These are phyloP conservation scores for Cyprinella venusta DNA, from an alignment of 2,797 vertebrate species.

Conservation along the genomic window DNA sequence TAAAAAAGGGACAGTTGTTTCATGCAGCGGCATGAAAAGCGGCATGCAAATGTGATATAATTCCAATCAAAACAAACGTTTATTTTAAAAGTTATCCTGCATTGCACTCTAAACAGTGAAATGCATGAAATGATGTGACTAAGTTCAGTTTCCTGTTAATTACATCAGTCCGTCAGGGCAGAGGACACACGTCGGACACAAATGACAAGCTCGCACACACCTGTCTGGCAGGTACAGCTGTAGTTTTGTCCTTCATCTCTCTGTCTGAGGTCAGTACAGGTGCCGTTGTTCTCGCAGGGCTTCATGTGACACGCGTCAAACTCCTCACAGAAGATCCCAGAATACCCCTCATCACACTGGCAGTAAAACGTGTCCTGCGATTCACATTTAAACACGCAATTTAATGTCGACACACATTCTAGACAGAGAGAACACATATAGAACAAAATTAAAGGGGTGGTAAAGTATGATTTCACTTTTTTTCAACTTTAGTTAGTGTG, in stretches of 20 bases:
- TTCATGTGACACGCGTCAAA: slow-evolving; percentile 89
- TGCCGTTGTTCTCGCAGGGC: slow-evolving; percentile 89
- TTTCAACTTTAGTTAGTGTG: too few relatives aligned
- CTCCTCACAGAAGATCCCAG: slow-evolving; percentile 91
- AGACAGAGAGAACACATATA: background rate
- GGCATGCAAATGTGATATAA: too few relatives aligned
- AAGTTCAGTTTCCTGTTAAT: too few relatives aligned
- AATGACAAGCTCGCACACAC: slow-evolving; percentile 75
- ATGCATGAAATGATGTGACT: too few relatives aligned
- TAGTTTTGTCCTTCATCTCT: slow-evolving; percentile 86
- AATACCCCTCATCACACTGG: slow-evolving; percentile 85
- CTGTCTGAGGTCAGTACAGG: slow-evolving; percentile 84
- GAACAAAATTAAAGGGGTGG: background rate
- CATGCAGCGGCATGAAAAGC: too few relatives aligned
- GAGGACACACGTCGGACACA: background rate
- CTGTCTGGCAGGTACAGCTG: slow-evolving; percentile 87
- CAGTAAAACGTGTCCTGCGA: slow-evolving; percentile 90
- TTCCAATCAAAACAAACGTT: too few relatives aligned
- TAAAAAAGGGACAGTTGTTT: slow-evolving; percentile 14
- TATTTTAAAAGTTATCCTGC: too few relatives aligned
- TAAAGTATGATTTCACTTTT: too few relatives aligned
- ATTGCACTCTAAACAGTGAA: too few relatives aligned
- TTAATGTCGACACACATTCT: background rate
- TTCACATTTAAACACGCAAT: slow-evolving; percentile 33
- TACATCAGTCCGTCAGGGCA: too few relatives aligned